Conservation (phyloP, 2,113 vertebrate species). For the Sisor rabdophorus region DNA sequence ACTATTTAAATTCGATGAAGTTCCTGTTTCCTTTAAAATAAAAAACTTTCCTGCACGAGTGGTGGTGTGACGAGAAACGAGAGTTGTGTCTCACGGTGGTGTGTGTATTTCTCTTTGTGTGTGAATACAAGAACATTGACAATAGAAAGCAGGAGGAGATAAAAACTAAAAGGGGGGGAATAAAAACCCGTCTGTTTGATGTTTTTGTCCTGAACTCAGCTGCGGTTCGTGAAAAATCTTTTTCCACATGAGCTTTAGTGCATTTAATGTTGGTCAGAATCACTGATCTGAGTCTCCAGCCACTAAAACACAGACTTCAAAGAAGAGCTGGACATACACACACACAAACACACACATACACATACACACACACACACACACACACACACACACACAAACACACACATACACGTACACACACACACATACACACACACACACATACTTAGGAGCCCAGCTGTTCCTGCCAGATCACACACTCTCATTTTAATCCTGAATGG, state of each 20-base stretch:
- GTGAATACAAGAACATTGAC: slow-evolving; percentile 1
- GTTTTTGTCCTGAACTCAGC: slow-evolving; percentile 35
- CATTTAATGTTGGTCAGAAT: slow-evolving; percentile 14
- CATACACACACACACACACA: slow-evolving; percentile 11
- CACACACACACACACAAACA: slow-evolving; percentile 9
- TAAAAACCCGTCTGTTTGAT: slow-evolving; percentile 23
- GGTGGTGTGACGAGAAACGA: slow-evolving; percentile 29
- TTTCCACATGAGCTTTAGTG: not conserved
- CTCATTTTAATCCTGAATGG: slow-evolving; percentile 3
- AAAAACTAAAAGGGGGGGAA: not conserved
- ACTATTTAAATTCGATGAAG: not conserved
- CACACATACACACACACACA: slow-evolving; percentile 4
- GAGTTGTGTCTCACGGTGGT: slow-evolving; percentile 21
- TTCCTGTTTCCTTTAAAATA: not conserved
- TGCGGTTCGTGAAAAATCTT: not conserved
- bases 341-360: no score
- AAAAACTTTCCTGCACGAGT: not conserved
- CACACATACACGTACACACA: slow-evolving; percentile 8
- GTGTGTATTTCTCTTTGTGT: not conserved
- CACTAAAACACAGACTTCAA: slow-evolving; percentile 26
- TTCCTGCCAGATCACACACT: slow-evolving; percentile 49
- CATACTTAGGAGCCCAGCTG: slow-evolving; percentile 21
- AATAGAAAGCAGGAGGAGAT: slow-evolving; percentile 21
- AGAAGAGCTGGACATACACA: not conserved
- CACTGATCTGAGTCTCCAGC: not conserved